Evolutionary conservation across 2,113 vertebrate species (phyloP).

Genomic region (Paramisgurnus dabryanus): DNA sequence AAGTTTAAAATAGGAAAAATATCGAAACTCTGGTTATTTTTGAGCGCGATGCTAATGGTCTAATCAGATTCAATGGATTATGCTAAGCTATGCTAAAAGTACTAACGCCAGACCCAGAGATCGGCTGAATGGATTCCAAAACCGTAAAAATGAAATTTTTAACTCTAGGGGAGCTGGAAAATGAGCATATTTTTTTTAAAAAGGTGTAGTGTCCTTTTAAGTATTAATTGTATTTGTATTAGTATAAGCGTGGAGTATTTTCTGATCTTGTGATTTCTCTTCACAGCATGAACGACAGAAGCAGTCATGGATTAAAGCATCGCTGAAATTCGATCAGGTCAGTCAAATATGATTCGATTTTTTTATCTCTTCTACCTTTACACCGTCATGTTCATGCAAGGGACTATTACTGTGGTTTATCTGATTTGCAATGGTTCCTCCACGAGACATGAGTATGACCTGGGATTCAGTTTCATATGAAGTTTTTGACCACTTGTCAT

Average conservation of each 20-base stretch:
- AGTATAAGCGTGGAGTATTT: neutral
- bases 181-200: no score
- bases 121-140: no score
- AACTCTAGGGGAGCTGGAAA: no score
- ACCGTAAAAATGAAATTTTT: no score
- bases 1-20: no score
- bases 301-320: neutral
- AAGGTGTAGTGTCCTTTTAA: no score
- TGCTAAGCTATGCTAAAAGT: no score
- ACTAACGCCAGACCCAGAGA: no score
- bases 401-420: slow-evolving; percentile 17
- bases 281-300: neutral
- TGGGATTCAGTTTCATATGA: slow-evolving; percentile 51
- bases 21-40: no score
- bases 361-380: neutral
- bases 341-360: neutral
- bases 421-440: slow-evolving; percentile 7
- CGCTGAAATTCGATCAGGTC: slow-evolving; percentile 20
- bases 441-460: slow-evolving; percentile 55
- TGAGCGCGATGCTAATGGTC: no score
- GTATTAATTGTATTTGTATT: no score
- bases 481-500: slow-evolving; percentile 85
- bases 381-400: neutral
- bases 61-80: no score
- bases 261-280: slow-evolving; percentile 16